These are phyloP conservation scores for Cantharis lateralis DNA, from an alignment of 2,888 invertebrate species.

Conservation along the genomic window DNA sequence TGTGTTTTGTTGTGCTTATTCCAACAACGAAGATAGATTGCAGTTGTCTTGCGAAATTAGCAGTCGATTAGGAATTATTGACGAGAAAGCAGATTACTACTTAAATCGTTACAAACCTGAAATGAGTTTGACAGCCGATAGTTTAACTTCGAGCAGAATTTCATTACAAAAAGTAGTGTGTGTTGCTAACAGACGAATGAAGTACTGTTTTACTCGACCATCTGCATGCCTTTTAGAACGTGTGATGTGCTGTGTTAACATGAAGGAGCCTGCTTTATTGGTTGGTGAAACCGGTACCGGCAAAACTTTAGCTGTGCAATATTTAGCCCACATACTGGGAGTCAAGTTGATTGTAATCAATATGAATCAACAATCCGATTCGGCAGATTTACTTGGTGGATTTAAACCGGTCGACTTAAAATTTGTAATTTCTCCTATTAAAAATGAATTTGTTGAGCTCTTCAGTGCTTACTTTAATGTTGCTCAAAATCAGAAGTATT, in stretches of 20 bases:
- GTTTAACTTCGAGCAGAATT: constrained; percentile 75
- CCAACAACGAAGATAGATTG: constrained; percentile 67
- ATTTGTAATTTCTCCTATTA: constrained; percentile 79
- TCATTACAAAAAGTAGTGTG: constrained; percentile 47
- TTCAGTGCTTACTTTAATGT: constrained; percentile 79
- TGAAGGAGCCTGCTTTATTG: constrained; percentile 87
- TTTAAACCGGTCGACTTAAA: constrained; percentile 94
- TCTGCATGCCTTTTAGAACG: constrained; percentile 84
- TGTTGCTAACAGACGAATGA: constrained; percentile 46
- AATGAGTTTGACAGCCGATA: constrained; percentile 62
- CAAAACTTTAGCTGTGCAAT: constrained; percentile 94
- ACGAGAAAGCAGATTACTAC: constrained; percentile 81
- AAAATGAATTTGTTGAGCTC: constrained; percentile 79
- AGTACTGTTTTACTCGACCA: constrained; percentile 83
- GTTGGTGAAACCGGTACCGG: constrained; percentile 99
- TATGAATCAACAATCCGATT: constrained; percentile 99
- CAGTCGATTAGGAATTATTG: constrained; percentile 79
- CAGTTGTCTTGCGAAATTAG: constrained; percentile 76
- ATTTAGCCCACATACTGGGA: constrained; percentile 81
- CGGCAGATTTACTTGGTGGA: constrained; percentile 94
- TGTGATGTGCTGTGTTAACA: constrained; percentile 80
- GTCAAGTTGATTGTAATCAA: constrained; percentile 92
- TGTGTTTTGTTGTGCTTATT: constrained; percentile 83
- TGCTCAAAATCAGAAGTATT: constrained; percentile 80
- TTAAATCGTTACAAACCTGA: constrained; percentile 79